These are phyloP conservation scores for Drosophila rellima DNA, from an alignment of 2,888 invertebrate genomes.

Conservation along the genomic window DNA sequence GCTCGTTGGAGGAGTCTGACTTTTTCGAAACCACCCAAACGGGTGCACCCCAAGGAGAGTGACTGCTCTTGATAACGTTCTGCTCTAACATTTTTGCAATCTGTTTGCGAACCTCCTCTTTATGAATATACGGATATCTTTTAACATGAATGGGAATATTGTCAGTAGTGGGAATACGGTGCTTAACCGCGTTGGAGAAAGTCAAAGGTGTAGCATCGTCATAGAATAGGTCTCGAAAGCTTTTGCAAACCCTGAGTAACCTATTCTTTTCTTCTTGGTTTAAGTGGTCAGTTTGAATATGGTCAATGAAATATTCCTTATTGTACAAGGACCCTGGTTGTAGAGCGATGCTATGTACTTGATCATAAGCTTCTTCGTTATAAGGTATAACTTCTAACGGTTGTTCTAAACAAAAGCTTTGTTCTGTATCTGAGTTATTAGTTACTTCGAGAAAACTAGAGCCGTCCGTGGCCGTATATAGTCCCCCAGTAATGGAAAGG, in stretches of 20 bases:
- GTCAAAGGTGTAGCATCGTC: slow-evolving; percentile 5
- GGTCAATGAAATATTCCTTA: not conserved
- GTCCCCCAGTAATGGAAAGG: not conserved
- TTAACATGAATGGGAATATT: not conserved
- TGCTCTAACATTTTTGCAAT: not conserved
- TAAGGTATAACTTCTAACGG: not conserved
- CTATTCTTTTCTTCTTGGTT: not conserved
- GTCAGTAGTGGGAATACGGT: not conserved
- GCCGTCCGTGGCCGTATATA: not conserved
- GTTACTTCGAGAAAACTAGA: not conserved
- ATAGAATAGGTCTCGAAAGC: slow-evolving; percentile 9
- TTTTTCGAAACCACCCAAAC: not conserved
- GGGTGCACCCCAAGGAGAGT: not conserved
- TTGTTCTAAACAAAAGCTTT: not conserved
- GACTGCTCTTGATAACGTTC: not conserved
- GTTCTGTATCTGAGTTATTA: not conserved
- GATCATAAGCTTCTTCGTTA: not conserved
- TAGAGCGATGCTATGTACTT: not conserved
- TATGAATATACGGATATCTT: not conserved
- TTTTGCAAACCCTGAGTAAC: slow-evolving; percentile 1
- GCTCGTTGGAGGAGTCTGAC: not conserved
- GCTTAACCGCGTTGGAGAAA: not conserved
- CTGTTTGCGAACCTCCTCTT: not conserved
- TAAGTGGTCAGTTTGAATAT: not conserved
- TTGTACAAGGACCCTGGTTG: not conserved